Base-by-base conservation (phyloP, 2,113 vertebrate species). In the Misgurnus anguillicaudatus region DNA sequence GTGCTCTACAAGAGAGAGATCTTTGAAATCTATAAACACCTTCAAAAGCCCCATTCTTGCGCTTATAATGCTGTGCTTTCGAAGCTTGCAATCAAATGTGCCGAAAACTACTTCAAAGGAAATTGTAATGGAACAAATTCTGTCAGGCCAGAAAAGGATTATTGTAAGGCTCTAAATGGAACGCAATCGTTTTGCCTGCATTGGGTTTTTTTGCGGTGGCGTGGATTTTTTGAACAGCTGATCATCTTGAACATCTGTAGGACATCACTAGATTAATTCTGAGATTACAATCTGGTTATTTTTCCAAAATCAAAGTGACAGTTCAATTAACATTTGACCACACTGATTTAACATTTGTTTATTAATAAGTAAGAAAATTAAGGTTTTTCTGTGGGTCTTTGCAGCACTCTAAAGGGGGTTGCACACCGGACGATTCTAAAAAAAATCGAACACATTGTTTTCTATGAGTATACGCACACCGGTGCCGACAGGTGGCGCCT, bases 11-110 rank as follows among this genome's bases (percentile, higher is more conserved):
- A 91, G 79, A 83, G 55, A 88, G 90, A 91, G 92, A 94, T 95
- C 93, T 94, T 94, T 93, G 91, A 94, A 95, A 95, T 91, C 91
- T 93, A 92, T 93, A 94, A 95, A 95, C 93, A 93, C 93, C 90
- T 87, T 89, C 39, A 91, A 92, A 92, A 90, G 89, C 75, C 87
- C 90, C 93, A 93, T 91, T 90, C 90, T 92, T 92, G 87, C 89
- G 81, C 80, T 91, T 94, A 93, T 93, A 87, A 91, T 91, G 92
- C 90, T 92, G 84, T 86, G 90, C 87, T 78, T 93, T 89, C 83
- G 90, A 92, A 92, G 94, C 67, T 86, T 80, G 21, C 88, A 91
- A 96, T 96, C 94, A 97, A 95, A 96, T 91, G 83, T 85, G 84
- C 93, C 86, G 88, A 91, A 87, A 92, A 83, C 89, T 89, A 83